These are phyloP conservation scores for Sus scrofa DNA, from an alignment of 2,113 vertebrate genomes.

Conservation along the genomic window DNA sequence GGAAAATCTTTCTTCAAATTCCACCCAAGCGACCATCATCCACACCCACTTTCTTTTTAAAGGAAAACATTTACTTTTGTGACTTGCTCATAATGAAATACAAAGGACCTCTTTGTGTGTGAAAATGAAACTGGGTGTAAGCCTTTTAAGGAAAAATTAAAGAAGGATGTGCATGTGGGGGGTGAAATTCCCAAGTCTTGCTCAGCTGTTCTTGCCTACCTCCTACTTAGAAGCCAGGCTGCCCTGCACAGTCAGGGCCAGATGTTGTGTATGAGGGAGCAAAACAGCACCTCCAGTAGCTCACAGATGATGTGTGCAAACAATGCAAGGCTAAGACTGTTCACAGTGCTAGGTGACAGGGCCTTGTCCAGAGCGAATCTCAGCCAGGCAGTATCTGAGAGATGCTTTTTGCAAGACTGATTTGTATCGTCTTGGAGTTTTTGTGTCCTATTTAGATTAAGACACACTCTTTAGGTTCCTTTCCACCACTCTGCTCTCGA, in stretches of 20 bases:
- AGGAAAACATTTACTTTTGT: slow-evolving; percentile 76
- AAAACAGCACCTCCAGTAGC: background rate
- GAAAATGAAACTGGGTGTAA: slow-evolving; percentile 78
- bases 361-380: background rate
- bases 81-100: slow-evolving; percentile 73
- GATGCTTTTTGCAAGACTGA: background rate
- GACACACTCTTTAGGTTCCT: background rate
- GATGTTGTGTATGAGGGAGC: background rate
- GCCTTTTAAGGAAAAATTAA: slow-evolving; percentile 83
- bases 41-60: slow-evolving; percentile 77
- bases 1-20: slow-evolving; percentile 66
- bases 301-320: background rate
- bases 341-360: background rate
- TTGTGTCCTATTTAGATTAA: background rate
- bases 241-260: background rate
- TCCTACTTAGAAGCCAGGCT: slow-evolving; percentile 76
- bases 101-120: slow-evolving; percentile 78
- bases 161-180: slow-evolving; percentile 80
- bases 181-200: slow-evolving; percentile 74
- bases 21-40: slow-evolving; percentile 56
- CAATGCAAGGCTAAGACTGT: background rate
- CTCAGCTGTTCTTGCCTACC: slow-evolving; percentile 72
- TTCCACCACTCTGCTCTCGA: background rate
- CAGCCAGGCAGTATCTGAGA: background rate
- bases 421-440: background rate